Conservation (phyloP, 2,113 vertebrate genomes). For the Odocoileus hemionus region DNA sequence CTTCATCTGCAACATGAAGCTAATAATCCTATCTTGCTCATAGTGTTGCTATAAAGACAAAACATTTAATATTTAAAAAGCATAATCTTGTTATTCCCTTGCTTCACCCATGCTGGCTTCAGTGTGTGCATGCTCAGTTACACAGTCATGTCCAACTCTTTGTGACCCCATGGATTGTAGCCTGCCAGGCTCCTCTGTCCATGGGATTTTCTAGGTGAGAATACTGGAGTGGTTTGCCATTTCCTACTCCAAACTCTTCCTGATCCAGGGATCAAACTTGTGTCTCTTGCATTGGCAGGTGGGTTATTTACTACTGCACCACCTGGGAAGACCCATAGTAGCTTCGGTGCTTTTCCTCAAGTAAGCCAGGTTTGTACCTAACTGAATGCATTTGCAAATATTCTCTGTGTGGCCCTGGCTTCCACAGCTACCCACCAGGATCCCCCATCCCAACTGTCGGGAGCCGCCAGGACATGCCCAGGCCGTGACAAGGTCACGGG, state of each 20-base stretch:
- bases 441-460: no score
- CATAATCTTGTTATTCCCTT: not conserved
- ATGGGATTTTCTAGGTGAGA: not conserved
- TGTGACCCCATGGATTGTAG: not conserved
- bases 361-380: not conserved
- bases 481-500: no score
- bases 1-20: not conserved
- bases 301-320: not conserved
- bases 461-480: no score
- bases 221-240: not conserved
- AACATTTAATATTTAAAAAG: not conserved
- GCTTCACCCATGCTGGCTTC: not conserved
- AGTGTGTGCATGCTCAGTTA: not conserved
- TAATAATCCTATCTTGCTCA: not conserved
- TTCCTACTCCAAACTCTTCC: not conserved
- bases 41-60: not conserved
- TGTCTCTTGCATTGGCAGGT: not conserved
- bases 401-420: not conserved
- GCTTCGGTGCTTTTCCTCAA: not conserved
- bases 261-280: not conserved
- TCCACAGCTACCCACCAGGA: accelerated
- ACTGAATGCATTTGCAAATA: not conserved
- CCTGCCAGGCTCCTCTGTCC: not conserved
- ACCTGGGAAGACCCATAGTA: not conserved
- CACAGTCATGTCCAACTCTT: not conserved